Conservation (phyloP, 1,140 invertebrate species). For the Antheraea pernyi region DNA sequence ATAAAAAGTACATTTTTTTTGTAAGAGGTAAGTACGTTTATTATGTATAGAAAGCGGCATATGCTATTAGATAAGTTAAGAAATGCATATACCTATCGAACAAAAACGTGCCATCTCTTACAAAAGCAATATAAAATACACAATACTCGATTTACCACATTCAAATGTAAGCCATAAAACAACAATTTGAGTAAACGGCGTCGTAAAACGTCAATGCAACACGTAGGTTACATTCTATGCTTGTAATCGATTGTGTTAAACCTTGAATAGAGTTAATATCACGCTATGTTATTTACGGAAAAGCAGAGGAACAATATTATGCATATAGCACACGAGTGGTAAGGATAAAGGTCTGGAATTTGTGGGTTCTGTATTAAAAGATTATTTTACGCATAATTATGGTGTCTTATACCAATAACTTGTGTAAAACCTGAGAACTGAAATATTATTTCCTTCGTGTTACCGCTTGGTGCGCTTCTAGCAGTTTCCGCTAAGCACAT, state of each 20-base stretch:
- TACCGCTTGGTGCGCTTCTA: too few species aligned
- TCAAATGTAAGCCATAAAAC: constrained; percentile 9
- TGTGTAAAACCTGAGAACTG: too few species aligned
- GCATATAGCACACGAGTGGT: too few species aligned
- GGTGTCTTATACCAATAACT: too few species aligned
- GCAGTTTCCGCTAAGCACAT: too few species aligned
- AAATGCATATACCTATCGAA: not conserved
- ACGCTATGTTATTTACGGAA: not conserved
- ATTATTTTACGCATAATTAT: too few species aligned
- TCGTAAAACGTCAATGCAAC: constrained; percentile 10
- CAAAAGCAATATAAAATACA: constrained; percentile 11
- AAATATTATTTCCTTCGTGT: too few species aligned
- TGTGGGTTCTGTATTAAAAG: too few species aligned
- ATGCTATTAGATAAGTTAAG: not conserved
- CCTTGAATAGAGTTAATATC: not conserved
- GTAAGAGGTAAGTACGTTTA: not conserved
- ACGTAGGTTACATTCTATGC: not conserved
- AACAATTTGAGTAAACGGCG: constrained; percentile 6
- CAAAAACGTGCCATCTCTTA: not conserved
- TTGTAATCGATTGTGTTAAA: constrained; percentile 1
- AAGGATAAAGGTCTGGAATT: too few species aligned
- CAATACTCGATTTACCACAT: constrained; percentile 11
- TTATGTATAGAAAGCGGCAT: not conserved
- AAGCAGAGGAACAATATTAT: too few species aligned
- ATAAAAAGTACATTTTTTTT: too few species aligned